Evolutionary conservation across 1,140 invertebrate genomes (phyloP).

Genomic region (Lasaia peninsularis): DNA sequence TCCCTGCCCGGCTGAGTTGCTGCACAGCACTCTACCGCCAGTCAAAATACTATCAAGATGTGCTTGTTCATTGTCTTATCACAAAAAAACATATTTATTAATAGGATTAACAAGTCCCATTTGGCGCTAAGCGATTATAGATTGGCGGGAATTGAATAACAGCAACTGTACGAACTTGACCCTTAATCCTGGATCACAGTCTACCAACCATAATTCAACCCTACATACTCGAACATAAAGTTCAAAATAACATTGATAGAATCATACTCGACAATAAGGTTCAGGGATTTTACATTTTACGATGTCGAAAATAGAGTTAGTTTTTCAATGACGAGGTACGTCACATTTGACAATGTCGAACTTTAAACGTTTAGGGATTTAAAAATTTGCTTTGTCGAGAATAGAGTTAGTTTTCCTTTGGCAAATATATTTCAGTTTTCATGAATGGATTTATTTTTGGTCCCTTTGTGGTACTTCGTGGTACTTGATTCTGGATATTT

Average conservation of each 20-base stretch:
- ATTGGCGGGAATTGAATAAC: constrained; percentile 1
- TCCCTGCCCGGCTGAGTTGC: too few relatives aligned
- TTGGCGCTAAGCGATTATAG: constrained; percentile 3
- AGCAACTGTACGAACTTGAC: neutral
- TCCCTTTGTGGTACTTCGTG: constrained; percentile 49
- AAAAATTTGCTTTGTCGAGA: neutral
- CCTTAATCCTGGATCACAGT: neutral
- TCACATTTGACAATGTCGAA: neutral
- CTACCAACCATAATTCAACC: neutral
- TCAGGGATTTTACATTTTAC: neutral
- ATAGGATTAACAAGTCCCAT: constrained; percentile 2
- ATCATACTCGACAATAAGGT: neutral
- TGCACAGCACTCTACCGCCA: too few relatives aligned
- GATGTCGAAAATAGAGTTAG: neutral
- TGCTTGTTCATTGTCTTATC: too few relatives aligned
- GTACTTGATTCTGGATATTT: constrained; percentile 41
- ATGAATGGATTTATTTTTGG: constrained; percentile 67
- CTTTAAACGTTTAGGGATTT: neutral
- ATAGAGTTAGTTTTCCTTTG: constrained; percentile 19
- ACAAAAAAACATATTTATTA: neutral
- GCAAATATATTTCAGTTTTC: constrained; percentile 27
- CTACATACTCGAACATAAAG: neutral
- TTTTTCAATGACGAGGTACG: neutral
- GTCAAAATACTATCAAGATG: too few relatives aligned
- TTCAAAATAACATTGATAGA: neutral